Percentiles rank a stretch among this genome's conserved stretches.
phyloP scores from a whole-genome alignment of 2,797 vertebrate species.

The Cossypha dichroa region DNA sequence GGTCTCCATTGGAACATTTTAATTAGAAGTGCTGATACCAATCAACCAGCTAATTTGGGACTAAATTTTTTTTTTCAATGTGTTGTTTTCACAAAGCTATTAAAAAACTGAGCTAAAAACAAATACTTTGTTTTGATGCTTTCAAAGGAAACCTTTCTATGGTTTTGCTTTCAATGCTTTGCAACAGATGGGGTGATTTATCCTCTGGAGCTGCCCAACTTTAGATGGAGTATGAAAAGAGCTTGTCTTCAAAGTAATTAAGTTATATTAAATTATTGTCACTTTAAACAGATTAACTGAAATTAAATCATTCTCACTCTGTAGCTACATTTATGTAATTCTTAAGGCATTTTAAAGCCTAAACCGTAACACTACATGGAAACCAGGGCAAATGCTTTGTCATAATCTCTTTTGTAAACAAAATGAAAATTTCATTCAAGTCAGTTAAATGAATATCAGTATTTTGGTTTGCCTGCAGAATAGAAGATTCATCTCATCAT shows the following conservation, averaged over 20 bases:
- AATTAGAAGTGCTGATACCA: background rate
- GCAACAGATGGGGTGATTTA: background rate
- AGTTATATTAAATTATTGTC: background rate
- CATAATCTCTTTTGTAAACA: background rate
- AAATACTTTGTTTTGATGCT: background rate
- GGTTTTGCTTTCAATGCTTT: background rate
- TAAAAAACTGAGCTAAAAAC: background rate
- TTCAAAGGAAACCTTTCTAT: background rate
- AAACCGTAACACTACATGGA: background rate
- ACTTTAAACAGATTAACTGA: background rate
- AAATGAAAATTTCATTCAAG: background rate
- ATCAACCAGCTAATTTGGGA: background rate
- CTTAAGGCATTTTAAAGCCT: background rate
- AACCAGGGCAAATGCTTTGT: background rate
- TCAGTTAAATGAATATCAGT: background rate
- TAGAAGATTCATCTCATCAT: background rate
- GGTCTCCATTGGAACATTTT: accelerated
- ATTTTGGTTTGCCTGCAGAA: background rate
- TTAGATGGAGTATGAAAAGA: background rate
- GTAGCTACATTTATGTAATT: background rate
- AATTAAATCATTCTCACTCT: background rate
- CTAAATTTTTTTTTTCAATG: background rate
- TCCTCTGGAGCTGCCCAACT: background rate
- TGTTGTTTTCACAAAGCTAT: background rate
- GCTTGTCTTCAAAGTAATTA: background rate